These are phyloP conservation scores for Phymanthus crucifer DNA, from an alignment of 92 coral and sea anemone genomes.

Conservation along the genomic window DNA sequence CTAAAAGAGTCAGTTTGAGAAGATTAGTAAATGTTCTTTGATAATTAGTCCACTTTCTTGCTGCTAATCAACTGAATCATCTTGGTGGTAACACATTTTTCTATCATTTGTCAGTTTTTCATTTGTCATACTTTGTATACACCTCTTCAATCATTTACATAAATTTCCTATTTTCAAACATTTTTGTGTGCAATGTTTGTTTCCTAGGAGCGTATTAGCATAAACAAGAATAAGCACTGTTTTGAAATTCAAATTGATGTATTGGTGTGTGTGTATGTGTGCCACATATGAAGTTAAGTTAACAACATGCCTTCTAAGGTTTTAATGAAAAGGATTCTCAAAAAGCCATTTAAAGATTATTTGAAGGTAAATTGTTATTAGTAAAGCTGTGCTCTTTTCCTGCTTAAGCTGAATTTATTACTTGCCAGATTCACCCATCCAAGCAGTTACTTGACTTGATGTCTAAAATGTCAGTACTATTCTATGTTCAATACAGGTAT, in stretches of 20 bases:
- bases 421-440: not conserved
- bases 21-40: not conserved
- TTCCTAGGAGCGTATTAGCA: conserved; percentile 36
- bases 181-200: conserved; percentile 25
- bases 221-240: not conserved
- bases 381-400: not conserved
- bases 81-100: not conserved
- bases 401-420: not conserved
- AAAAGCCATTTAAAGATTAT: conserved; percentile 53
- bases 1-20: not conserved
- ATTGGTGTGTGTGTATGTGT: not conserved
- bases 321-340: conserved; percentile 26
- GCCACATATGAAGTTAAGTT: conserved; percentile 16
- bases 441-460: too few species aligned
- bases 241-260: not conserved
- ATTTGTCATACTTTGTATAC: not conserved
- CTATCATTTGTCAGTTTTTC: not conserved
- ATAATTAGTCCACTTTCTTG: not conserved
- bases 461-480: too few species aligned
- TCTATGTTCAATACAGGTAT: too few species aligned
- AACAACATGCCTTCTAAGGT: conserved; percentile 36
- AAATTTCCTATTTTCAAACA: conserved; percentile 8
- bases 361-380: conserved; percentile 26
- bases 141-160: conserved; percentile 10
- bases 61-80: not conserved